A percentile compares a stretch with the other conserved stretches of the same genome.
These are phyloP conservation scores for Pollimyrus isidori DNA, from an alignment of 2,113 vertebrate species.

Conservation along the genomic window DNA sequence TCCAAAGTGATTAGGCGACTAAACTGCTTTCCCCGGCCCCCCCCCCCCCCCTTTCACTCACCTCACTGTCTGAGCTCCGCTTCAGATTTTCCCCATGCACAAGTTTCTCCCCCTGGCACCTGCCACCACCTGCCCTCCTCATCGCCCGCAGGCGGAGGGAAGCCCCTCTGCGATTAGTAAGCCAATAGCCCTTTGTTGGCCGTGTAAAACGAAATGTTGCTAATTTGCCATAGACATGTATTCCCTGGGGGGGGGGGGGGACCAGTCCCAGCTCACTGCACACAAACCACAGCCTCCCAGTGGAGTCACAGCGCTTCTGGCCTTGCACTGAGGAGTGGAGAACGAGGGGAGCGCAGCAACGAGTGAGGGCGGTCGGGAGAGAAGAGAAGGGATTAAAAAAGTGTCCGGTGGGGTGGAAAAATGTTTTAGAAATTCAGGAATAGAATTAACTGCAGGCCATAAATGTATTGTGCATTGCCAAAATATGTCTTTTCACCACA, in stretches of 20 bases:
- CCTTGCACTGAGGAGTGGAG: neutral
- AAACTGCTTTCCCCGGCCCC: neutral
- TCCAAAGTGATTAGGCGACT: conserved; percentile 12
- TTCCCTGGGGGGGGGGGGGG: neutral
- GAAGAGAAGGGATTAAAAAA: neutral
- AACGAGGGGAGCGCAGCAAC: neutral
- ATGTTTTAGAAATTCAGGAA: neutral
- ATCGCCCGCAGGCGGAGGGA: neutral
- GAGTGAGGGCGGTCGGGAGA: neutral
- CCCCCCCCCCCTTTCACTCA: neutral
- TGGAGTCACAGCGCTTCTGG: neutral
- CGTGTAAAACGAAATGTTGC: conserved; percentile 14
- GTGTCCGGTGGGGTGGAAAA: conserved; percentile 3
- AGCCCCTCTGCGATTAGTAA: conserved; percentile 11
- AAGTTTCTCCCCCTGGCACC: neutral
- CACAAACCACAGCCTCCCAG: conserved; percentile 4
- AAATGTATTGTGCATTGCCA: neutral
- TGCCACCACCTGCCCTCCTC: neutral
- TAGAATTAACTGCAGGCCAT: neutral
- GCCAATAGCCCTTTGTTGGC: conserved; percentile 13
- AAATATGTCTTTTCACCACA: neutral
- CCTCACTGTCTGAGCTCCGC: neutral
- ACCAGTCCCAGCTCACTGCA: neutral
- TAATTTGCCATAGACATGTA: conserved; percentile 24
- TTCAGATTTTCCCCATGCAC: neutral